phyloP scores from a whole-genome alignment of 1,140 invertebrate species.

The Drosophila pachea region DNA sequence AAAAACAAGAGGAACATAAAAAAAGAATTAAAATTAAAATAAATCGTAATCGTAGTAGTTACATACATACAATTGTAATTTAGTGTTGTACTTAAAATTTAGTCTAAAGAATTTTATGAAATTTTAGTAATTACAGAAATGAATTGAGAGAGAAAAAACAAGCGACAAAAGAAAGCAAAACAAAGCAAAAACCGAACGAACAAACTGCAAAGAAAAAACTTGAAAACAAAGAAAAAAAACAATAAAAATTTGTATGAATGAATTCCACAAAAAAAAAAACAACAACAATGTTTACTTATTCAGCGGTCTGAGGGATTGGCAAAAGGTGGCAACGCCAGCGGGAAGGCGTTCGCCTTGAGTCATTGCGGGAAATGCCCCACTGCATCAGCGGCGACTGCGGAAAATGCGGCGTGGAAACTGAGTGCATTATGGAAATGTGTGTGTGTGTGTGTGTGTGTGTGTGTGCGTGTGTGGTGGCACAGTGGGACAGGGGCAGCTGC shows the following conservation, averaged over 20 bases:
- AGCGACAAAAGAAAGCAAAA: conserved; percentile 57
- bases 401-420: conserved; percentile 16
- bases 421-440: conserved; percentile 4
- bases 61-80: conserved; percentile 76
- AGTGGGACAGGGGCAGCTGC: not conserved
- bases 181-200: conserved; percentile 51
- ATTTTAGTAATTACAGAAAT: conserved; percentile 76
- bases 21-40: conserved; percentile 33
- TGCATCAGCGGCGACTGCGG: conserved; percentile 3
- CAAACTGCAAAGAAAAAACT: conserved; percentile 54
- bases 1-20: too few relatives aligned
- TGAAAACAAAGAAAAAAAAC: conserved; percentile 61
- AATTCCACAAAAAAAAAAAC: conserved; percentile 51
- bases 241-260: conserved; percentile 75
- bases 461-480: conserved; percentile 6
- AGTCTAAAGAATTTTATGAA: conserved; percentile 77
- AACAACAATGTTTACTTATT: conserved; percentile 50
- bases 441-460: not conserved
- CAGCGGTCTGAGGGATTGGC: not conserved
- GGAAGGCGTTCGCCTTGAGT: not conserved
- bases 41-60: conserved; percentile 45
- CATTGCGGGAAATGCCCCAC: not conserved
- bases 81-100: conserved; percentile 76
- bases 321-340: conserved; percentile 19
- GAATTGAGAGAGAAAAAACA: conserved; percentile 67